These are phyloP conservation scores for Tor tambroides DNA, from an alignment of 2,113 vertebrate species.

Conservation along the genomic window DNA sequence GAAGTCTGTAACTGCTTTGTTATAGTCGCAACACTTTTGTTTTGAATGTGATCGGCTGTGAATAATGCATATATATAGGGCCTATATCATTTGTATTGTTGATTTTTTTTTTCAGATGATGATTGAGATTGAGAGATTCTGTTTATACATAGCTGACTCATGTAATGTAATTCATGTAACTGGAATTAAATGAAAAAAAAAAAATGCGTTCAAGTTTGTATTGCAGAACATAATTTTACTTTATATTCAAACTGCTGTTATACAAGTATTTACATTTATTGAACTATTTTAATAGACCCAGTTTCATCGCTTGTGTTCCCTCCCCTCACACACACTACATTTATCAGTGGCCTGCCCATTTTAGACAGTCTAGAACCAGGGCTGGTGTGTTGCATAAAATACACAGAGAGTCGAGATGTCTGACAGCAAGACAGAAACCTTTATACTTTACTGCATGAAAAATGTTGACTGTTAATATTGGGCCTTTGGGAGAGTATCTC, in stretches of 20 bases:
- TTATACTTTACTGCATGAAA: not conserved
- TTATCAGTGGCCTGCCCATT: not conserved
- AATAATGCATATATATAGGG: no score
- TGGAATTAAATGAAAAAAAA: no score
- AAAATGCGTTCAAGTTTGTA: no score
- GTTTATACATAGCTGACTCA: no score
- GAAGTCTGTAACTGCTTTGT: no score
- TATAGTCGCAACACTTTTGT: no score
- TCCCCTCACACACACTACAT: not conserved
- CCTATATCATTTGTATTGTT: no score
- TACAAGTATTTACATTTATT: not conserved
- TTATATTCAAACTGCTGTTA: not conserved
- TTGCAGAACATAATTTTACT: not conserved
- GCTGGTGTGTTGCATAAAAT: not conserved
- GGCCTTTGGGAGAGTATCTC: not conserved
- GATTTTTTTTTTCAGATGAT: no score
- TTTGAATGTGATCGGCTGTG: no score
- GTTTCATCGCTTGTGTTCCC: not conserved
- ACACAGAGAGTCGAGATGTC: not conserved
- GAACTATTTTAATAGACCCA: not conserved
- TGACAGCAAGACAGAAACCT: not conserved
- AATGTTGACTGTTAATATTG: not conserved
- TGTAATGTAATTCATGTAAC: no score
- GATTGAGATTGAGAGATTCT: no score
- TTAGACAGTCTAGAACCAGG: not conserved